Percentiles rank a stretch among this genome's conserved stretches.
Evolutionary conservation across 2,113 vertebrate genomes (phyloP).

Genomic region (Engystomops pustulosus): DNA sequence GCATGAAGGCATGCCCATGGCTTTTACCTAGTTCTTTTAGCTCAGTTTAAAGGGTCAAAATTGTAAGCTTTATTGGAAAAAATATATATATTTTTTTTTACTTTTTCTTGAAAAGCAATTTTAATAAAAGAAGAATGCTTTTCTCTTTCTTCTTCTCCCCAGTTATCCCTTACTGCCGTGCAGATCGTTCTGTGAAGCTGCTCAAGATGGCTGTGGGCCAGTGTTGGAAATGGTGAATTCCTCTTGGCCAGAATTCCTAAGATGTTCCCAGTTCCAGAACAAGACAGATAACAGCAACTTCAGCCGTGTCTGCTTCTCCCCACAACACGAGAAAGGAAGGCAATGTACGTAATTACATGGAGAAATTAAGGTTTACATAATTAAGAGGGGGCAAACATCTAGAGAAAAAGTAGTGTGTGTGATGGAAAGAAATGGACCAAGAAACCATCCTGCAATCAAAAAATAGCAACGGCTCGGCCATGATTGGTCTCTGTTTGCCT

Average conservation of each 20-base stretch:
- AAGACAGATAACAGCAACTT: conserved; percentile 65
- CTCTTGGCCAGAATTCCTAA: conserved; percentile 92
- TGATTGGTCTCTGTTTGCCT: too few species aligned
- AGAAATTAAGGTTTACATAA: neutral
- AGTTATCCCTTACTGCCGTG: conserved; percentile 82
- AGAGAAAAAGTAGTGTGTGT: too few species aligned
- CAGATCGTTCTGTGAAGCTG: conserved; percentile 89
- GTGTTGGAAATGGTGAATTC: conserved; percentile 91
- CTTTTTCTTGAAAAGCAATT: too few species aligned
- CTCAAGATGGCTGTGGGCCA: conserved; percentile 89
- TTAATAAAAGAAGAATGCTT: conserved; percentile 13
- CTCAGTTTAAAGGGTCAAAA: too few species aligned
- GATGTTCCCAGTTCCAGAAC: conserved; percentile 89
- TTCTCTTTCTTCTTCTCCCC: conserved; percentile 57
- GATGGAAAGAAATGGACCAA: too few species aligned
- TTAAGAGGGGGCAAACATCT: too few species aligned
- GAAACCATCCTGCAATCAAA: too few species aligned
- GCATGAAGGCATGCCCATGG: too few species aligned
- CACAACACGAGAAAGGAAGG: conserved; percentile 78
- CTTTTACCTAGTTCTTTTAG: too few species aligned
- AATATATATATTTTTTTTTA: too few species aligned
- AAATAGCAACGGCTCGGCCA: too few species aligned
- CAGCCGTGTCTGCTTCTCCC: conserved; percentile 79
- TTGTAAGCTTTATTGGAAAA: too few species aligned
- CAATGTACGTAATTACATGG: conserved; percentile 74